A percentile compares a stretch with the other conserved stretches of the same genome.
These are phyloP conservation scores for Lasioglossum lativentre DNA, from an alignment of 2,888 invertebrate genomes.

Conservation along the genomic window DNA sequence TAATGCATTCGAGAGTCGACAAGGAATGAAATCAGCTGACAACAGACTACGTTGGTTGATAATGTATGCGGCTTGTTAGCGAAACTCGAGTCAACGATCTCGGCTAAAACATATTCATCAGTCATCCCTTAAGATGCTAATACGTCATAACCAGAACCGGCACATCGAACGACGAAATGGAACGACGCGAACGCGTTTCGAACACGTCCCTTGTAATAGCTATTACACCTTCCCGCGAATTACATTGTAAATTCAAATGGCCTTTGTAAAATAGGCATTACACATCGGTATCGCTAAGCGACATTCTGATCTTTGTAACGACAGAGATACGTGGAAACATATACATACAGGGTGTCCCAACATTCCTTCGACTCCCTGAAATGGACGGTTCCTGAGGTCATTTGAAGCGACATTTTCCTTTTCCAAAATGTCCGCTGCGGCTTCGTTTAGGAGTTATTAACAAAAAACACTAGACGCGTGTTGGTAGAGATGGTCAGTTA, in stretches of 20 bases:
- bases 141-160: slow-evolving; percentile 1
- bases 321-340: too few species aligned
- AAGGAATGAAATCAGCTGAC: slow-evolving; percentile 9
- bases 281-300: neutral
- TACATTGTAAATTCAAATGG: slow-evolving; percentile 1
- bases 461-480: too few species aligned
- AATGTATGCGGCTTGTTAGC: slow-evolving; percentile 16
- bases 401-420: too few species aligned
- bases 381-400: too few species aligned
- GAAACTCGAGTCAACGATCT: slow-evolving; percentile 9
- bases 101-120: slow-evolving; percentile 17
- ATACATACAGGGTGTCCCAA: too few species aligned
- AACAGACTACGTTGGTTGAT: slow-evolving; percentile 7
- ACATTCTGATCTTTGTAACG: neutral
- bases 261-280: neutral
- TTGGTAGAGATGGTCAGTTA: too few species aligned
- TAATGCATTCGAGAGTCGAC: slow-evolving; percentile 8
- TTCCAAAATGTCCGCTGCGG: too few species aligned
- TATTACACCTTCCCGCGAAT: neutral
- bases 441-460: too few species aligned
- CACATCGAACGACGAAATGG: neutral
- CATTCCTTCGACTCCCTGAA: too few species aligned
- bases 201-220: neutral
- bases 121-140: slow-evolving; percentile 13
- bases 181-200: neutral